phyloP scores from a whole-genome alignment of 2,888 invertebrate species.

The Chrysopilus asiliformis region DNA sequence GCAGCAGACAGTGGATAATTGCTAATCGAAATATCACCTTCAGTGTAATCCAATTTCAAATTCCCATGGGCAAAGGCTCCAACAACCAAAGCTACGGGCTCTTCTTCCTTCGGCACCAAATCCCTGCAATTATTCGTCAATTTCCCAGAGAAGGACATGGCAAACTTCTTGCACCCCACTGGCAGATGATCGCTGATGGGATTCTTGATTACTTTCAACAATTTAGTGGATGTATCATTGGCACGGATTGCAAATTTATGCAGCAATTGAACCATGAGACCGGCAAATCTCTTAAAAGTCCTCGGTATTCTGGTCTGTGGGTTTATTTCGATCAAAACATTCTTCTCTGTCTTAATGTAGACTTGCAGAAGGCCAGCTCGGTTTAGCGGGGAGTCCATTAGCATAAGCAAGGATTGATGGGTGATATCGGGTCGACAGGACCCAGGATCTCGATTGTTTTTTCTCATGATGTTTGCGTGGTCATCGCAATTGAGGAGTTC shows the following conservation, averaged over 20 bases:
- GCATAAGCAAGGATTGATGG: conserved; percentile 94
- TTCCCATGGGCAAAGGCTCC: conserved; percentile 98
- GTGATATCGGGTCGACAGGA: conserved; percentile 92
- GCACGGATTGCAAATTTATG: conserved; percentile 91
- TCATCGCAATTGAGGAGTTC: conserved; percentile 91
- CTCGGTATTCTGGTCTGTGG: conserved; percentile 95
- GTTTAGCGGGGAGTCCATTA: conserved; percentile 94
- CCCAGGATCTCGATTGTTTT: conserved; percentile 74
- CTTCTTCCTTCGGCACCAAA: conserved; percentile 62
- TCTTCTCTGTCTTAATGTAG: conserved; percentile 80
- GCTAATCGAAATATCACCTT: conserved; percentile 83
- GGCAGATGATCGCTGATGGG: conserved; percentile 90
- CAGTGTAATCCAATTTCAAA: conserved; percentile 76
- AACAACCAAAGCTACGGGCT: conserved; percentile 78
- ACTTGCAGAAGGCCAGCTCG: conserved; percentile 93
- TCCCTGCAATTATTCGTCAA: conserved; percentile 54
- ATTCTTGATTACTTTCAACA: conserved; percentile 93
- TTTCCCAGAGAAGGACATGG: conserved; percentile 79
- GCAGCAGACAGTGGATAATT: conserved; percentile 96
- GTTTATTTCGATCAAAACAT: conserved; percentile 88
- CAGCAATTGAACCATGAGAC: conserved; percentile 92
- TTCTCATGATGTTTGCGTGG: conserved; percentile 70
- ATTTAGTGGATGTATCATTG: conserved; percentile 72
- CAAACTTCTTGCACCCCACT: conserved; percentile 79
- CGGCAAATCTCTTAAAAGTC: conserved; percentile 93